Evolutionary conservation across 2,797 vertebrate genomes (phyloP), one percentile per base, ranked within the genome.

Genomic region (Enoplosus armatus): DNA sequence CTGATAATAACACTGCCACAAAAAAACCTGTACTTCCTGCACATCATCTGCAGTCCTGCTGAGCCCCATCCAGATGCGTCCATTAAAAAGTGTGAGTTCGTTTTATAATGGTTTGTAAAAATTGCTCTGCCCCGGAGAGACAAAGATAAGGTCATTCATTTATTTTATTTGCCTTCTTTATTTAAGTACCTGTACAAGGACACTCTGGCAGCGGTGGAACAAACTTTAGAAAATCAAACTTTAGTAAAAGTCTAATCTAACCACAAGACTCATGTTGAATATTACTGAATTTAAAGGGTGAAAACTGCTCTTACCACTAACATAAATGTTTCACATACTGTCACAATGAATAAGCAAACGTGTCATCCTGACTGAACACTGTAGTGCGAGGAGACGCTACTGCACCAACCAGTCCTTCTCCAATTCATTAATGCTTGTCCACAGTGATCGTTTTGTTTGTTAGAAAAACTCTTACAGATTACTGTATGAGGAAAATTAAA

Each of bases 1-100:
- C n/a, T 41, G 22, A 54, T 69, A 61, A 51, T 50, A 75, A 33
- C 7, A 62, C 39, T 3, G 29, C n/a, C 35, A 67, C 26, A 43
- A 56, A 41, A 54, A 22, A 26, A n/a, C n/a, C 16, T 24, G 53
- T 31, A 39, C 47, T 8, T 29, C 14, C 67, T 67, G 26, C 67
- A 72, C 45, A 18, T 68, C n/a, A 50, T 54, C 51, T 68, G 47
- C 60, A 45, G 50, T 51, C 27, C n/a, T 45, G 35, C 64, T 50
- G 29, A 63, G 37, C 2, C 37, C 16, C 35, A 26, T 43, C 67
- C 78, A 73, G 53, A 77, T 83, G 63, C 29, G 18, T 11, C 16
- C n/a, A 29, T 79, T 77, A 66, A 75, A 79, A 70, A 65, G n/a
- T 35, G 18, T 1, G 18, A 41, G 6, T 37, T 63, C 0, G 4